Conservation (phyloP, 1,140 invertebrate species). For the Aphis gossypii region DNA sequence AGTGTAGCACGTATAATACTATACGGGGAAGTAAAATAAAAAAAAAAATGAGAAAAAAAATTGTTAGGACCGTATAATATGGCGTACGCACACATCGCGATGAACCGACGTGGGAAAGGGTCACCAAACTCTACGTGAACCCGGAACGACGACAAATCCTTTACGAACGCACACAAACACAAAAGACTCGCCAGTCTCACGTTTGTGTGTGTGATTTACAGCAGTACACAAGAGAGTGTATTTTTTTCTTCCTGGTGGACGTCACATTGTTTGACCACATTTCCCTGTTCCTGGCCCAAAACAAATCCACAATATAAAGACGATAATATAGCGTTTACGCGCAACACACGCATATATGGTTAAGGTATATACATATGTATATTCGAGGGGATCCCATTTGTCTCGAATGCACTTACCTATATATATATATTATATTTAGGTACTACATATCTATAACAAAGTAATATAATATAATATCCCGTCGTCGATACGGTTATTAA, state of each 20-base stretch:
- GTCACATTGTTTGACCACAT: slow-evolving; percentile 57
- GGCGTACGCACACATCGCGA: neutral
- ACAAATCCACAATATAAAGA: slow-evolving; percentile 15
- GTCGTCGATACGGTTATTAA: slow-evolving; percentile 43
- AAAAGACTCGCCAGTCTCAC: slow-evolving; percentile 24
- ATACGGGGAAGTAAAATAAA: slow-evolving; percentile 14
- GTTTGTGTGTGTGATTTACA: slow-evolving; percentile 34
- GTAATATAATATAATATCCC: neutral
- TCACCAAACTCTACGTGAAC: slow-evolving; percentile 57
- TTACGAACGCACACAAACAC: slow-evolving; percentile 35
- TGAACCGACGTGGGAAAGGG: slow-evolving; percentile 49
- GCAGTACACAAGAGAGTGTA: neutral
- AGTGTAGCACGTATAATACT: neutral
- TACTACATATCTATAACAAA: neutral
- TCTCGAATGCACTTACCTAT: neutral
- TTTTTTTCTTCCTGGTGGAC: slow-evolving; percentile 36
- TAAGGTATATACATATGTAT: neutral
- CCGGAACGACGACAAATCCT: slow-evolving; percentile 53
- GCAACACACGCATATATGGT: neutral
- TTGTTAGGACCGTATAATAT: neutral
- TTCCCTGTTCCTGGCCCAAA: slow-evolving; percentile 50
- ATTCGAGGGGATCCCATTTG: slow-evolving; percentile 46
- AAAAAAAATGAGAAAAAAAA: slow-evolving; percentile 25
- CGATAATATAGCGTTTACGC: neutral
- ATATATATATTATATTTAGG: neutral